phyloP scores from a whole-genome alignment of 2,888 invertebrate species.

The Nomada fucata region DNA sequence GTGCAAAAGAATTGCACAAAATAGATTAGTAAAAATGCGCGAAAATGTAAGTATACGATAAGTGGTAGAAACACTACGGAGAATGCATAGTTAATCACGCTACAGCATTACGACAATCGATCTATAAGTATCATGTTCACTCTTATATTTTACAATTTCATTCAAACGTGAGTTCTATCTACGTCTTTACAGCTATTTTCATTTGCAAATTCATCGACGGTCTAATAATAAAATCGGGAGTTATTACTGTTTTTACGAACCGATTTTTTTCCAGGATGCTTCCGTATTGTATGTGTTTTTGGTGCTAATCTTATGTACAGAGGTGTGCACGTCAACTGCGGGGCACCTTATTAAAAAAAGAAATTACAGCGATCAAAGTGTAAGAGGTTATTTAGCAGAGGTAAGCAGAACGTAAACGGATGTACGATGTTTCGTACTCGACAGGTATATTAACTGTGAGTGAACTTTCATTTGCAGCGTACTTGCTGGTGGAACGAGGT shows the following conservation, averaged over 20 bases:
- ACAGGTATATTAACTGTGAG: not conserved
- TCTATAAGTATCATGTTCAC: not conserved
- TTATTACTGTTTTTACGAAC: not conserved
- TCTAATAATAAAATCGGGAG: not conserved
- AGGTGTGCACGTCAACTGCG: conserved; percentile 56
- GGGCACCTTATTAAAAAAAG: conserved; percentile 86
- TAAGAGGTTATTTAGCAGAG: conserved; percentile 93
- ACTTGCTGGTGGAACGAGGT: conserved; percentile 98
- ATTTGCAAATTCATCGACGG: not conserved
- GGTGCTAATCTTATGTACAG: conserved; percentile 62
- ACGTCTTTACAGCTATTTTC: not conserved
- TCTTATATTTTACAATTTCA: not conserved
- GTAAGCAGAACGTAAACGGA: conserved; percentile 83
- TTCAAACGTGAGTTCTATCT: not conserved
- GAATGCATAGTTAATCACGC: conserved; percentile 6
- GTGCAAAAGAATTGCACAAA: conserved; percentile 3
- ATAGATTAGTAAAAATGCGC: conserved; percentile 32
- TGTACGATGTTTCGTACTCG: not conserved
- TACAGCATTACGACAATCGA: conserved; percentile 1
- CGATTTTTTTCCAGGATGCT: conserved; percentile 46
- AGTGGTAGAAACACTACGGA: not conserved
- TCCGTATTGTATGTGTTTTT: conserved; percentile 58
- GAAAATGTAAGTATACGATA: conserved; percentile 38
- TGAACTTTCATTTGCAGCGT: conserved; percentile 85
- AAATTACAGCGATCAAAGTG: conserved; percentile 92